Conservation (phyloP, 2,113 vertebrate genomes). For the Lophura nycthemera region DNA sequence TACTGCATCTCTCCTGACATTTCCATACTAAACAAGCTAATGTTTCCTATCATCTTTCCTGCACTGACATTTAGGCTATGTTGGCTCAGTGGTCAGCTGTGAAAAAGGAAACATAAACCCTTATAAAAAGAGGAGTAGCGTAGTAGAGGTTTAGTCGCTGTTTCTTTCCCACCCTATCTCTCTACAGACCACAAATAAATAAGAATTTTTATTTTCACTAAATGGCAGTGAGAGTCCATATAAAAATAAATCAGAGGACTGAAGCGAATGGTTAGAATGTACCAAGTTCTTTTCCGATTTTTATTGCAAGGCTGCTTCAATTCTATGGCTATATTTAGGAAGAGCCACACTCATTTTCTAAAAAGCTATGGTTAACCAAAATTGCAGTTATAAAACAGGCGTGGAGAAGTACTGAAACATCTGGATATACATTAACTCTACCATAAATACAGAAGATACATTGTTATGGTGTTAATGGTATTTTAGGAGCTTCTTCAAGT, state of each 20-base stretch:
- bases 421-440: background rate
- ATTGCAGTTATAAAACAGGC: background rate
- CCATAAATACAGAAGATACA: background rate
- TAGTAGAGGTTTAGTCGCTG: background rate
- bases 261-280: background rate
- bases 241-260: background rate
- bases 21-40: background rate
- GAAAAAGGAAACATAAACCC: background rate
- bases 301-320: background rate
- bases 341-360: background rate
- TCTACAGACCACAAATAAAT: background rate
- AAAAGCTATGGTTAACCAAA: slow-evolving; percentile 9
- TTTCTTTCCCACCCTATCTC: background rate
- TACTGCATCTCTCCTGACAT: background rate
- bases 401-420: background rate
- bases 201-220: background rate
- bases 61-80: background rate
- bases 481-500: background rate
- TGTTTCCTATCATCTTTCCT: background rate
- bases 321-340: background rate
- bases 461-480: background rate
- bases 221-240: background rate
- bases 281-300: background rate
- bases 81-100: background rate
- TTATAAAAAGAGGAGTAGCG: fast-evolving